These are phyloP conservation scores for Tachypleus tridentatus DNA, from an alignment of 1,140 invertebrate species.

Conservation along the genomic window DNA sequence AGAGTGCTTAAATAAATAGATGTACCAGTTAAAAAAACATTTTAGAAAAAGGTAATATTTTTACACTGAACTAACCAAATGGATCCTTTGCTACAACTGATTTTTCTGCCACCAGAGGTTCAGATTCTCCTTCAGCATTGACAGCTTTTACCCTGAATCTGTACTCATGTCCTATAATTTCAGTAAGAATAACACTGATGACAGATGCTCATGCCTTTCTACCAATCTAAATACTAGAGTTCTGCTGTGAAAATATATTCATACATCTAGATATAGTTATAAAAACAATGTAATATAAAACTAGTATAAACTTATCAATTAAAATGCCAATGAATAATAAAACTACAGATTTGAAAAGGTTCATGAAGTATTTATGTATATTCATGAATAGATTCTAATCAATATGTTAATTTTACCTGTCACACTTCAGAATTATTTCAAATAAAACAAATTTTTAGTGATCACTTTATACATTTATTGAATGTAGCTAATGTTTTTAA, in stretches of 20 bases:
- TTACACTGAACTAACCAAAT: slow-evolving; percentile 64
- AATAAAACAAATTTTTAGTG: no score
- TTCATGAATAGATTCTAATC: no score
- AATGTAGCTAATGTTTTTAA: no score
- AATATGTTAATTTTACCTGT: no score
- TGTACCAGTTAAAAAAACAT: background rate
- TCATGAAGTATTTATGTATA: background rate
- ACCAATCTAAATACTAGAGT: no score
- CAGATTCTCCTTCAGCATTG: slow-evolving; percentile 93
- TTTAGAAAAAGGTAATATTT: background rate
- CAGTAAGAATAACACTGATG: no score
- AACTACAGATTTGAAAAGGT: background rate
- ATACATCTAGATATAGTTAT: background rate
- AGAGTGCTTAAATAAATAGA: background rate
- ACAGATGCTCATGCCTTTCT: no score
- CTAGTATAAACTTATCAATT: background rate
- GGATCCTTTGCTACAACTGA: slow-evolving; percentile 91
- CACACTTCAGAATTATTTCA: no score
- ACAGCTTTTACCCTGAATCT: slow-evolving; percentile 95
- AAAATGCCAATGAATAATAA: background rate
- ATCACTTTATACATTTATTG: no score
- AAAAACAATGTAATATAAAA: background rate
- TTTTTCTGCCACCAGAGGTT: slow-evolving; percentile 88
- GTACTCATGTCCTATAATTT: slow-evolving; percentile 75
- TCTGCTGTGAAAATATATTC: slow-evolving; percentile 39